These are phyloP conservation scores for Mus caroli DNA, from an alignment of 2,797 vertebrate species.

Conservation along the genomic window DNA sequence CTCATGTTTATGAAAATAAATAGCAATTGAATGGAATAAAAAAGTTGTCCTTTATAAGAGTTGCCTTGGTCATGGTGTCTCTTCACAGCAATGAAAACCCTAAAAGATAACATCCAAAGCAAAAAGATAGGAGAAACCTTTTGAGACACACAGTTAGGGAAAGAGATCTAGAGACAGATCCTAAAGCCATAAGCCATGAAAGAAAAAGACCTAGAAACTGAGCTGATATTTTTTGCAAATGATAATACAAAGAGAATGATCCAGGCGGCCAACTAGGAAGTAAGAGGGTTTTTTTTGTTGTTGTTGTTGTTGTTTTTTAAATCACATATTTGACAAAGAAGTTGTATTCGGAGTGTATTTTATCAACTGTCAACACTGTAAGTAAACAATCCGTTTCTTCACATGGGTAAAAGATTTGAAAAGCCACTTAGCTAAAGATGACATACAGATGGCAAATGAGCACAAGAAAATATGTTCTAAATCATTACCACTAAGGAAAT, in stretches of 20 bases:
- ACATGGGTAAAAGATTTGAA: conserved; percentile 13
- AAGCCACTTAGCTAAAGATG: conserved; percentile 33
- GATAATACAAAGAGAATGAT: not conserved
- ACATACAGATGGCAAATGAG: conserved; percentile 5
- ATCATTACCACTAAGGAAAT: conserved; percentile 13
- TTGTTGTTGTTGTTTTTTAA: no score
- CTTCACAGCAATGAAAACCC: not conserved
- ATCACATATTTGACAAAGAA: conserved; percentile 38
- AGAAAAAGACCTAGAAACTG: not conserved
- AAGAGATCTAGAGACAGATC: not conserved
- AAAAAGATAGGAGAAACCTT: not conserved
- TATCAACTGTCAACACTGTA: conserved; percentile 43
- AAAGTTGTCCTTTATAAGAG: not conserved
- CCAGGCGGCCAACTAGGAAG: not conserved
- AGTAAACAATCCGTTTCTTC: conserved; percentile 39
- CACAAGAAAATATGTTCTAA: conserved; percentile 16
- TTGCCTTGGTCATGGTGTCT: not conserved
- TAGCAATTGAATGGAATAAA: conserved; percentile 92
- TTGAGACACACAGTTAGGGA: not conserved
- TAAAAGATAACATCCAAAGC: not conserved
- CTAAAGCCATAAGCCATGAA: not conserved
- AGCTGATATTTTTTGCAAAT: conserved; percentile 9
- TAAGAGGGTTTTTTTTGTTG: not conserved
- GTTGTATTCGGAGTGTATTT: conserved; percentile 3
- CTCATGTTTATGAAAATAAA: conserved; percentile 99